Base-by-base conservation (phyloP, 2,888 invertebrate species). In the Synergus japonicus region DNA sequence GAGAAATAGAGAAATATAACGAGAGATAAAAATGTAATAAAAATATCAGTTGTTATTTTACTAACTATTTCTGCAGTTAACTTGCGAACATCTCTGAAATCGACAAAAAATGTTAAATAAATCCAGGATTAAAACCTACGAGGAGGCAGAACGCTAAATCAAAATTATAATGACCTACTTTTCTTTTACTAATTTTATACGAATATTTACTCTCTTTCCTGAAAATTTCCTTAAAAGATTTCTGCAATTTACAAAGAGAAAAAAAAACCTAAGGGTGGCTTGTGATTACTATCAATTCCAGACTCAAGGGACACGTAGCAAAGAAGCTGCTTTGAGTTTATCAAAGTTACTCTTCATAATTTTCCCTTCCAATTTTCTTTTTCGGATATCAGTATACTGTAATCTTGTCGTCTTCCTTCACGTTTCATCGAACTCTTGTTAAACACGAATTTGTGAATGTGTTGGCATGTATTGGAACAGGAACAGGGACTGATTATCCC, bases 401-500 rank as follows among this genome's bases (percentile, higher is more conserved):
- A 64, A 64, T 76, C 76, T 64, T 76, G 63, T 76, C 63, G 76
- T 64, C 29, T 76, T 76, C 44, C 46, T 76, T 76, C 76, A 64
- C 76, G 44, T 63, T 63, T 63, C 64, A 46, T 63, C 58, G 44
- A 76, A 43, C 29, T 76, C 76, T 76, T 60, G 60, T 76, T 64
- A 60, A 18, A 44, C 60, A 46, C 3, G 43, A 29, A 63, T 76
- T 63, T 64, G 46, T 63, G 44, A 13, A 37, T 64, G 64, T 64
- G 63, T 63, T 46, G 41, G 64, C 46, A 64, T 37, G 13, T 63
- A 76, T 76, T 76, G 63, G 44, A 76, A 63, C 76, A 64, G 63
- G 44, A 76, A 82, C 81, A 84, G 82, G 69, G 78, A 81, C 83
- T 86, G 85, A 86, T 87, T 86, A 87, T 83, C 86, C 83, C 81